A percentile compares a stretch with the other conserved stretches of the same genome.
These are phyloP conservation scores for Salticus scenicus DNA, from an alignment of 2,888 invertebrate genomes.

Conservation along the genomic window DNA sequence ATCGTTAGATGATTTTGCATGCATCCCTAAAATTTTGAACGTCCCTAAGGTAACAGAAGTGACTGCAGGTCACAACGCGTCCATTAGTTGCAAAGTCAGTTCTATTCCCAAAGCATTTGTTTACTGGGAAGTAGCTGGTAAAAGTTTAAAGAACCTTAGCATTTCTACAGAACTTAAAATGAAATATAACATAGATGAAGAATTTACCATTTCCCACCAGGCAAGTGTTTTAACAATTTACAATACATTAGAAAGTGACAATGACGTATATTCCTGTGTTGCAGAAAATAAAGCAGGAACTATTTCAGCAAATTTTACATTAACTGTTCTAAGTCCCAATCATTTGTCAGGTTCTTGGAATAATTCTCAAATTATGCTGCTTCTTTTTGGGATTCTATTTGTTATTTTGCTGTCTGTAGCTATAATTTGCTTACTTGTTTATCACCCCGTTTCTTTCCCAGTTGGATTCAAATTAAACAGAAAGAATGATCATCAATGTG, in stretches of 20 bases:
- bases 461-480: constrained; percentile 62
- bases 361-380: constrained; percentile 83
- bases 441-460: constrained; percentile 53
- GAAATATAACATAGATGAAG: constrained; percentile 47
- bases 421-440: constrained; percentile 76
- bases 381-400: constrained; percentile 82
- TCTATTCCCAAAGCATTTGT: constrained; percentile 87
- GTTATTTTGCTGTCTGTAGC: constrained; percentile 79
- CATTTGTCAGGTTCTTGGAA: constrained; percentile 50
- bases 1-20: constrained; percentile 72
- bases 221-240: constrained; percentile 85
- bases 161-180: constrained; percentile 69
- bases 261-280: constrained; percentile 85
- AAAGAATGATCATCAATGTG: constrained; percentile 64
- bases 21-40: constrained; percentile 70
- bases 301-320: constrained; percentile 91
- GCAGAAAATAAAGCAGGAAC: constrained; percentile 92
- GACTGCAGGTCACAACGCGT: constrained; percentile 88
- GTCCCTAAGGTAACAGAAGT: constrained; percentile 81
- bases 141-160: constrained; percentile 46
- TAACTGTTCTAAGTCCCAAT: constrained; percentile 82
- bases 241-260: constrained; percentile 88
- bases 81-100: constrained; percentile 86
- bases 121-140: constrained; percentile 91
- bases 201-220: constrained; percentile 20